Evolutionary conservation across 1,140 invertebrate species (phyloP).

Genomic region (Pygmarrhopalites habei): DNA sequence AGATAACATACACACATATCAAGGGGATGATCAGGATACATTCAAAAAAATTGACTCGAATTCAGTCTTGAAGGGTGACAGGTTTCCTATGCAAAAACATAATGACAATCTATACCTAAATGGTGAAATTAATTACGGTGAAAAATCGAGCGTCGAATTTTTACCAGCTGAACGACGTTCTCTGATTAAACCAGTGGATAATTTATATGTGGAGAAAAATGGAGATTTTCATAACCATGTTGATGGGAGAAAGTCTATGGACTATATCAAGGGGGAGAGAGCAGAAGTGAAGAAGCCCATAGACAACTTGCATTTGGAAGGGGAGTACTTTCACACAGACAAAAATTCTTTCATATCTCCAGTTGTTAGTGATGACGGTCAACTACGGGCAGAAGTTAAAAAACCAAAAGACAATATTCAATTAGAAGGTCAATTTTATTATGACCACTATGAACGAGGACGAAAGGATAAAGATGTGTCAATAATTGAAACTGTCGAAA

Average conservation of each 20-base stretch:
- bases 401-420: slow-evolving; percentile 55
- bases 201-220: slow-evolving; percentile 41
- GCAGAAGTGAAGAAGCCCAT: slow-evolving; percentile 43
- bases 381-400: slow-evolving; percentile 41
- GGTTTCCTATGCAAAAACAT: slow-evolving; percentile 51
- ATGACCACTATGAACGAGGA: slow-evolving; percentile 28
- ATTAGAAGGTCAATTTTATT: slow-evolving; percentile 46
- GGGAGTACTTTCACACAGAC: slow-evolving; percentile 39
- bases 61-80: slow-evolving; percentile 46
- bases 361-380: slow-evolving; percentile 45
- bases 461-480: slow-evolving; percentile 42
- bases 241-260: slow-evolving; percentile 46
- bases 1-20: slow-evolving; percentile 40
- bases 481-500: slow-evolving; percentile 39
- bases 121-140: slow-evolving; percentile 46
- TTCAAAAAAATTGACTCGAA: slow-evolving; percentile 39
- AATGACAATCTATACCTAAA: slow-evolving; percentile 48
- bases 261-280: slow-evolving; percentile 46
- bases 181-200: slow-evolving; percentile 50
- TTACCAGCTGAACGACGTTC: slow-evolving; percentile 47
- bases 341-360: background rate
- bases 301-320: slow-evolving; percentile 47
- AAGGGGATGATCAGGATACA: too few species aligned
- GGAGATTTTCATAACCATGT: slow-evolving; percentile 41
- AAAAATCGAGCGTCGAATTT: background rate